phyloP scores from a whole-genome alignment of 2,797 vertebrate genomes.

The Thamnophis elegans region DNA sequence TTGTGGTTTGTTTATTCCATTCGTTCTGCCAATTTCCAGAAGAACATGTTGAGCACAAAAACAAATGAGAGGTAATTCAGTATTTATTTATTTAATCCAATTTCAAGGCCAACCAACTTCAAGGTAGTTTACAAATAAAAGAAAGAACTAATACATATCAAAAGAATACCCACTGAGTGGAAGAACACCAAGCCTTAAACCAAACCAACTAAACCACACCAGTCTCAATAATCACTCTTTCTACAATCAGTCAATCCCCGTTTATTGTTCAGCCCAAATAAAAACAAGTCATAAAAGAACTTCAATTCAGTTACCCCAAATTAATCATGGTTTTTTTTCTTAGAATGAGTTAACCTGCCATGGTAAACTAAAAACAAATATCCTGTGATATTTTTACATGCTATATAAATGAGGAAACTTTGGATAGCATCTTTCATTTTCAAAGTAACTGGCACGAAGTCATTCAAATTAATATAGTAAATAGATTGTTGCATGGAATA shows the following conservation, averaged over 20 bases:
- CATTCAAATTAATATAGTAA: not conserved
- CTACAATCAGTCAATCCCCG: not conserved
- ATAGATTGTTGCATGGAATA: not conserved
- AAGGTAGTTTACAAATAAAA: not conserved
- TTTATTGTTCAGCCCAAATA: not conserved
- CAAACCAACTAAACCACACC: not conserved
- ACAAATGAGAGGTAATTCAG: not conserved
- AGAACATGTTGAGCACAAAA: not conserved
- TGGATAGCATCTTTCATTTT: not conserved
- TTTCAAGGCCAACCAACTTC: not conserved
- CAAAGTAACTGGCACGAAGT: not conserved
- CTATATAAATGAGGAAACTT: not conserved
- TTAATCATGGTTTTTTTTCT: not conserved
- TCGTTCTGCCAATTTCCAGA: not conserved
- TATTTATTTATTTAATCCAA: not conserved
- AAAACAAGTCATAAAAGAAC: not conserved
- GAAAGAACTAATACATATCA: not conserved
- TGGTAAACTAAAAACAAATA: not conserved
- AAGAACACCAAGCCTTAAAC: not conserved
- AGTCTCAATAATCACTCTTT: not conserved
- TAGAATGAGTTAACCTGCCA: not conserved
- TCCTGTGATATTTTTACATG: not conserved
- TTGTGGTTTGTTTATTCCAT: not conserved
- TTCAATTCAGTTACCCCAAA: not conserved
- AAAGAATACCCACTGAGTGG: not conserved